Evolutionary conservation across 1,140 invertebrate species (phyloP).

Genomic region (Mercenaria mercenaria): DNA sequence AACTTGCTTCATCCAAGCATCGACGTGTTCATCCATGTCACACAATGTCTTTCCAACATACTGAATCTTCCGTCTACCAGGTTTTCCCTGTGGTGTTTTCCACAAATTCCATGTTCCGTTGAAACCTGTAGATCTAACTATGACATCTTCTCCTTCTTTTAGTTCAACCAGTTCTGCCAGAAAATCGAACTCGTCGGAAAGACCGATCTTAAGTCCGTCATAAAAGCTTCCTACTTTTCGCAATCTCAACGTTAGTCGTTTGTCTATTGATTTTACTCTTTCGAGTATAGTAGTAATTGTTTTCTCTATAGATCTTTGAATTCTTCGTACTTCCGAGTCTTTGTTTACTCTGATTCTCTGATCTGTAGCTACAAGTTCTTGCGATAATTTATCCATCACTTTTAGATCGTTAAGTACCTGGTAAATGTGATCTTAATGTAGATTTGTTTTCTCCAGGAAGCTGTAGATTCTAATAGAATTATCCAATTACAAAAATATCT

Average conservation of each 20-base stretch:
- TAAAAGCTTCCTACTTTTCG: slow-evolving; percentile 45
- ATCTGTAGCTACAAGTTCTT: not conserved
- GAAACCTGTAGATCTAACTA: not conserved
- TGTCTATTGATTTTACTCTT: not conserved
- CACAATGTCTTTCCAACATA: not conserved
- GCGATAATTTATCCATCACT: not conserved
- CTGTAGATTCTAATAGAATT: no score
- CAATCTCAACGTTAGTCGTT: not conserved
- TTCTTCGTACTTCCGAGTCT: slow-evolving; percentile 25
- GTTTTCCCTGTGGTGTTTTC: not conserved
- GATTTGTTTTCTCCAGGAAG: no score
- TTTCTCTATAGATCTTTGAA: slow-evolving; percentile 26
- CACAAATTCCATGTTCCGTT: not conserved
- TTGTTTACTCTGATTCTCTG: not conserved
- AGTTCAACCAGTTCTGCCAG: slow-evolving; percentile 25
- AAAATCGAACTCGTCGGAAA: slow-evolving; percentile 57
- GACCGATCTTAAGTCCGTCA: slow-evolving; percentile 16
- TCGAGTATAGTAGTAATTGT: not conserved
- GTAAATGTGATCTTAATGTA: no score
- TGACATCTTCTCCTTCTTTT: not conserved
- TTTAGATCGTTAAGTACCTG: no score
- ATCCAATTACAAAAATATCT: no score
- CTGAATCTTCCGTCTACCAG: not conserved
- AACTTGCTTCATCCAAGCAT: not conserved
- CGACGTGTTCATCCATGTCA: no score